Evolutionary conservation across 2,113 vertebrate genomes (phyloP).

Genomic region (Columbina picui): DNA sequence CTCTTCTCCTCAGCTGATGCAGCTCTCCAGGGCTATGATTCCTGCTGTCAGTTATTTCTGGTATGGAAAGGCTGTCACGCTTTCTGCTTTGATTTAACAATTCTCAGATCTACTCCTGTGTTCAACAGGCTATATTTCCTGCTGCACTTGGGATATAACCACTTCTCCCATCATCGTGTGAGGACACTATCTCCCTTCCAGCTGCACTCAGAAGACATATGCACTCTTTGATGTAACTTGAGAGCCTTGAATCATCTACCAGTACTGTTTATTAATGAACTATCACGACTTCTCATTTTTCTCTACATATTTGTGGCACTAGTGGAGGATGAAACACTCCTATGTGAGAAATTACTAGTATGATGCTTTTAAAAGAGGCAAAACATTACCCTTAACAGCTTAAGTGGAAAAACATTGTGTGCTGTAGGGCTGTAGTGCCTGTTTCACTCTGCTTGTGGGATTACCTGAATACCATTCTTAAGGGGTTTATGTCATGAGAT

Average conservation of each 20-base stretch:
- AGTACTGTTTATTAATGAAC: constrained; percentile 40
- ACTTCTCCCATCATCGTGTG: constrained; percentile 22
- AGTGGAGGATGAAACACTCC: neutral
- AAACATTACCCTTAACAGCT: neutral
- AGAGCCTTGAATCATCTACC: constrained; percentile 25
- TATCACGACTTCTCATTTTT: constrained; percentile 33
- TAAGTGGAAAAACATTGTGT: neutral
- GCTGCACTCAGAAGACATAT: neutral
- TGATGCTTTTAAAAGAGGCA: constrained; percentile 4
- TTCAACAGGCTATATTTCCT: constrained; percentile 44
- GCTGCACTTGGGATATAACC: constrained; percentile 35
- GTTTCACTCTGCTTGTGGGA: neutral
- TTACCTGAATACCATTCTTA: neutral
- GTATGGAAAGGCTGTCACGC: constrained; percentile 43
- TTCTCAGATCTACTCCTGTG: constrained; percentile 16
- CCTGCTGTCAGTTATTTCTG: constrained; percentile 58
- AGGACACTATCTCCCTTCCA: constrained; percentile 37
- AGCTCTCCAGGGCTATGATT: constrained; percentile 37
- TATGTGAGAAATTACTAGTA: neutral
- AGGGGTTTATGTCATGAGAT: neutral
- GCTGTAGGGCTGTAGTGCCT: neutral
- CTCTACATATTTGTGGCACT: constrained; percentile 14
- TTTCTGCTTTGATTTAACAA: constrained; percentile 61
- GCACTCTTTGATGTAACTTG: neutral
- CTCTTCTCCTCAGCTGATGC: neutral